Evolutionary conservation across 2,888 invertebrate species (phyloP).

Genomic region (Dryobota labecula): DNA sequence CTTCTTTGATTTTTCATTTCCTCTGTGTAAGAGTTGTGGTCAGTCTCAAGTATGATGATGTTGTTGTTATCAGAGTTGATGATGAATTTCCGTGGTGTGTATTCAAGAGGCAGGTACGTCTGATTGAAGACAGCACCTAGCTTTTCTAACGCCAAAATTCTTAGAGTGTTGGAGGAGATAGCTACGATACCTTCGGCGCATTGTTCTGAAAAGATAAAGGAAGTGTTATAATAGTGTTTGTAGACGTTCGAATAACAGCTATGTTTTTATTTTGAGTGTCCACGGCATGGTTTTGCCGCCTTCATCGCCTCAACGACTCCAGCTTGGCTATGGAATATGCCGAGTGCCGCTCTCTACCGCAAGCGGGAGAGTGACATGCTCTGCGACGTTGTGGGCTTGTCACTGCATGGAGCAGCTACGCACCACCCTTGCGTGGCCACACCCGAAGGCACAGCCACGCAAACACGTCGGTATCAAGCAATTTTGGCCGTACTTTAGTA

Average conservation of each 20-base stretch:
- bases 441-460: conserved; percentile 77
- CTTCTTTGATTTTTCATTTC: conserved; percentile 97
- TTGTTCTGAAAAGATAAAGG: conserved; percentile 92
- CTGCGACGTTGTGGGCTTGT: conserved; percentile 92
- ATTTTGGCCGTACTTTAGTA: conserved; percentile 14
- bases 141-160: conserved; percentile 99
- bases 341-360: conserved; percentile 89
- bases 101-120: conserved; percentile 97
- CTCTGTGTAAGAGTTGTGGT: conserved; percentile 99
- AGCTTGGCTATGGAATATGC: conserved; percentile 94
- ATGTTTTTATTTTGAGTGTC: conserved; percentile 81
- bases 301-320: conserved; percentile 92
- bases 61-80: conserved; percentile 97
- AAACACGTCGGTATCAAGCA: conserved; percentile 79
- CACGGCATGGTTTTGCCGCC: conserved; percentile 93
- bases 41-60: conserved; percentile 98
- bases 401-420: conserved; percentile 90
- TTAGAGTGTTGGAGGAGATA: conserved; percentile 98
- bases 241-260: background rate
- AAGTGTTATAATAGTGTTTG: conserved; percentile 50
- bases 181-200: conserved; percentile 99
- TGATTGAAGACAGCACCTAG: conserved; percentile 99
- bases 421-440: conserved; percentile 79
- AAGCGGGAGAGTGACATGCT: conserved; percentile 89
- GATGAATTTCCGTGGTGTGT: conserved; percentile 98